Conservation (phyloP, 1,140 invertebrate genomes). For the Drosophila aff. region DNA sequence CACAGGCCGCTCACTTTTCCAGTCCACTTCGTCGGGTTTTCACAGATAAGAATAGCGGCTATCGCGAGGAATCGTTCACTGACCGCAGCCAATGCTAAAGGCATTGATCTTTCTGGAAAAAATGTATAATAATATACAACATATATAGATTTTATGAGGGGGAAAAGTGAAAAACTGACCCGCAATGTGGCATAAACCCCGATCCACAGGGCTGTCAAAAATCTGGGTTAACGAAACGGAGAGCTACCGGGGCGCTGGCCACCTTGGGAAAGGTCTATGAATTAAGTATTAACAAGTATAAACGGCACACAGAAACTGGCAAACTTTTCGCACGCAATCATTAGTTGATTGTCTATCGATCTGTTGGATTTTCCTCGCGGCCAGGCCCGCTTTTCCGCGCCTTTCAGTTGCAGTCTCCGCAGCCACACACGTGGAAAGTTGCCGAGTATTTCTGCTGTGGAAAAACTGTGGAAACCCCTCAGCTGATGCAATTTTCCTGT, state of each 20-base stretch:
- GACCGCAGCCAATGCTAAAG: slow-evolving; percentile 6
- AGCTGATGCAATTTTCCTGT: slow-evolving; percentile 79
- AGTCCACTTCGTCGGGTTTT: background rate
- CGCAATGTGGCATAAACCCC: background rate
- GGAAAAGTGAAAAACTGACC: background rate
- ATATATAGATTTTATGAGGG: too few relatives aligned
- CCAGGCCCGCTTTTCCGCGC: background rate
- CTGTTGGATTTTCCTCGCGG: slow-evolving; percentile 19
- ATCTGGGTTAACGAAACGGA: slow-evolving; percentile 2
- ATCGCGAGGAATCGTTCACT: background rate
- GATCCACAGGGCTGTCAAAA: background rate
- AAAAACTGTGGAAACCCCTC: slow-evolving; percentile 48
- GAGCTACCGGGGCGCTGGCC: background rate
- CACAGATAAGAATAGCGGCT: slow-evolving; percentile 8
- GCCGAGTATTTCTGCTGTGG: slow-evolving; percentile 33
- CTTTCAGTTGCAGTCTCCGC: slow-evolving; percentile 7
- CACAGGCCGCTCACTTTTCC: background rate
- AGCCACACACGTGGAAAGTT: slow-evolving; percentile 44
- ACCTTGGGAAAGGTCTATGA: slow-evolving; percentile 1
- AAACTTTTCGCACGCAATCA: slow-evolving; percentile 56
- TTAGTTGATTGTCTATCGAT: slow-evolving; percentile 65
- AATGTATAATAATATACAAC: background rate
- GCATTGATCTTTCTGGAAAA: background rate
- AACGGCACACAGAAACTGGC: slow-evolving; percentile 10
- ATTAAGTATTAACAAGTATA: slow-evolving; percentile 22